Evolutionary conservation across 1,140 invertebrate species (phyloP).

Genomic region (Drosophila fuyamai): DNA sequence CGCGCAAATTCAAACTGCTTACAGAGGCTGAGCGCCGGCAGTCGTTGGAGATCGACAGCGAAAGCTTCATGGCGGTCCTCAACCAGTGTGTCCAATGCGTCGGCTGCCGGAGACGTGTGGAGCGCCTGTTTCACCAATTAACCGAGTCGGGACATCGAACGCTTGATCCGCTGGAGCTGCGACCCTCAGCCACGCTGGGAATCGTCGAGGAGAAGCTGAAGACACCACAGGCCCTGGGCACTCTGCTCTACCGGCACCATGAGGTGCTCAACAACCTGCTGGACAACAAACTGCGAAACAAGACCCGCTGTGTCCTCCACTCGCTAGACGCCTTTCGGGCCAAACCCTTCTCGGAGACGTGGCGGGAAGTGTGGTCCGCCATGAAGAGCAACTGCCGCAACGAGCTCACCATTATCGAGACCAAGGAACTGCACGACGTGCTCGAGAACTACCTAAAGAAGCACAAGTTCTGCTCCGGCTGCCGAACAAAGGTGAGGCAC

Average conservation of each 20-base stretch:
- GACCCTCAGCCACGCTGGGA: slow-evolving; percentile 89
- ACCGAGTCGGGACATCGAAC: slow-evolving; percentile 92
- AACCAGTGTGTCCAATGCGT: slow-evolving; percentile 96
- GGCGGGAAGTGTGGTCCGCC: slow-evolving; percentile 94
- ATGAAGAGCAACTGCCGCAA: slow-evolving; percentile 93
- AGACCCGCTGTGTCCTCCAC: slow-evolving; percentile 93
- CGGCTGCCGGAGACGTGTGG: slow-evolving; percentile 95
- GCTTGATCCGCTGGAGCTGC: slow-evolving; percentile 91
- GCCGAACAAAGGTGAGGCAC: slow-evolving; percentile 92
- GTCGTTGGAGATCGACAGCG: slow-evolving; percentile 93
- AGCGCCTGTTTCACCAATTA: slow-evolving; percentile 93
- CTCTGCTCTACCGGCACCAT: slow-evolving; percentile 93
- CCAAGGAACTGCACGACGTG: slow-evolving; percentile 92
- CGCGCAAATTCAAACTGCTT: slow-evolving; percentile 91
- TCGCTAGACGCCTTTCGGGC: slow-evolving; percentile 94
- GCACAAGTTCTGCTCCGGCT: slow-evolving; percentile 96
- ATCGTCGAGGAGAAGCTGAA: slow-evolving; percentile 91
- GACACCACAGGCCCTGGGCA: slow-evolving; percentile 91
- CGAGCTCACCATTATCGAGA: slow-evolving; percentile 94
- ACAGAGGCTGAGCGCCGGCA: slow-evolving; percentile 91
- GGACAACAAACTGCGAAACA: slow-evolving; percentile 94
- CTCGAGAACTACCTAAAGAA: slow-evolving; percentile 95
- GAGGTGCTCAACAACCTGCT: slow-evolving; percentile 91
- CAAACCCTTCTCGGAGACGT: slow-evolving; percentile 89
- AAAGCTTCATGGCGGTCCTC: slow-evolving; percentile 92